Percentiles rank a stretch among this genome's conserved stretches.
Evolutionary conservation across 2,888 invertebrate species (phyloP).

Genomic region (Sarcophaga caerulescens): DNA sequence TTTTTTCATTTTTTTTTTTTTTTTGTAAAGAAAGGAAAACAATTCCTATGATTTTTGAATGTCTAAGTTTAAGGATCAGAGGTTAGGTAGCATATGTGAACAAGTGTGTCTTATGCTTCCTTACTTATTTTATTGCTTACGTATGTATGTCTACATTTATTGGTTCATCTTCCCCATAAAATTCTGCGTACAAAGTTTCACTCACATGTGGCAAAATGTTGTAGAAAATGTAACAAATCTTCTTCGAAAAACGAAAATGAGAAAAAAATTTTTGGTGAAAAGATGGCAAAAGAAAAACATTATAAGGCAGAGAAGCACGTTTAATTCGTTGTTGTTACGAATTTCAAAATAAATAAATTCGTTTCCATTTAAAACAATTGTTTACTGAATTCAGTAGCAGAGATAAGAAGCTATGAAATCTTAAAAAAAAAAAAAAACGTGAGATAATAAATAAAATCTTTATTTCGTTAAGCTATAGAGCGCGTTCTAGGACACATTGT

Average conservation of each 20-base stretch:
- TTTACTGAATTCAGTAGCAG: no score
- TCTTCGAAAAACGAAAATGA: neutral
- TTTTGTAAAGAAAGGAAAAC: neutral
- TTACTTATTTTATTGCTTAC: neutral
- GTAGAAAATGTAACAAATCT: neutral
- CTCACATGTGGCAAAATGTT: constrained; percentile 3
- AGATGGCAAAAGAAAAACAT: neutral
- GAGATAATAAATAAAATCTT: no score
- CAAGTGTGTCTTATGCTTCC: constrained; percentile 9
- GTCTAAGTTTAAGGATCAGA: neutral
- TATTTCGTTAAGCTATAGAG: no score
- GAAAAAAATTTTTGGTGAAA: neutral
- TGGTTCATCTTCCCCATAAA: constrained; percentile 42
- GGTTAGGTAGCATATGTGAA: no score
- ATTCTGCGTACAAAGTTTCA: neutral
- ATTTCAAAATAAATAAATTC: constrained; percentile 39
- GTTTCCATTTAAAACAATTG: constrained; percentile 3
- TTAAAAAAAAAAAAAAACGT: no score
- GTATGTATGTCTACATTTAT: neutral
- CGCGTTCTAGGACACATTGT: no score
- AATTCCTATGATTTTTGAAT: neutral
- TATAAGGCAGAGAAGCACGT: neutral
- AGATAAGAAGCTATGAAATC: no score
- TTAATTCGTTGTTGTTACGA: constrained; percentile 1
- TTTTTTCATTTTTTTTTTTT: neutral